Evolutionary conservation across 1,140 invertebrate genomes (phyloP), one percentile per base, ranked within the genome.

Genomic region (Zaprionus nigranus): DNA sequence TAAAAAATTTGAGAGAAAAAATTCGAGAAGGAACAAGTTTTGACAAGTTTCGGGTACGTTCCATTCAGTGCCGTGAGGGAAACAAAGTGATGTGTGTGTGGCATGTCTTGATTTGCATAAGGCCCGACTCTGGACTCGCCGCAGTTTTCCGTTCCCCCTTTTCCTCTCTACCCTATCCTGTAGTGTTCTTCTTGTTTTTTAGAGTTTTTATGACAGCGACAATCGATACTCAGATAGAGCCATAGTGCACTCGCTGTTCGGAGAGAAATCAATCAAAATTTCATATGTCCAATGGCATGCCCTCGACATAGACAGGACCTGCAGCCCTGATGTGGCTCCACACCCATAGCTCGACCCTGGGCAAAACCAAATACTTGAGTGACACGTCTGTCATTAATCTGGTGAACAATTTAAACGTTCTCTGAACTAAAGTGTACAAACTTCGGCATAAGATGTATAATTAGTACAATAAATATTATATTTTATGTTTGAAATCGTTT

Each of bases 61-160:
- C 34, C 38, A 34, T 24, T 30, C 30, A 9, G 7, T 54, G 34
- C 38, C 40, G n/a, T 34, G 24, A 28, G 61, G 61, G 36, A 75
- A 79, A 79, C 82, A 86, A 82, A 82, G 82, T 82, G 82, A 87
- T 87, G 71, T 86, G 82, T 82, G 83, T 82, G 83, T 70, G 73
- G 80, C 77, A 88, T 88, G 85, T 87, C 84, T 87, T 87, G 84
- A 87, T 87, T 87, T 87, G 84, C 84, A 87, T 87, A 87, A 87
- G 85, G 85, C 72, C 64, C 78, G 66, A 51, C 75, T 71, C 51
- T 75, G 61, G 69, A 84, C 69, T 72, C 49, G 57, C 84, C 22
- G 30, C 22, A n/a, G 17, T 30, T 30, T 20, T 28, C 36, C 46
- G 43, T 26, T n/a, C n/a, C n/a, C n/a, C n/a, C n/a, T n/a, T 34